Conservation (phyloP, 1,140 invertebrate genomes). For the roundworm (Caenorhabditis elegans) region DNA sequence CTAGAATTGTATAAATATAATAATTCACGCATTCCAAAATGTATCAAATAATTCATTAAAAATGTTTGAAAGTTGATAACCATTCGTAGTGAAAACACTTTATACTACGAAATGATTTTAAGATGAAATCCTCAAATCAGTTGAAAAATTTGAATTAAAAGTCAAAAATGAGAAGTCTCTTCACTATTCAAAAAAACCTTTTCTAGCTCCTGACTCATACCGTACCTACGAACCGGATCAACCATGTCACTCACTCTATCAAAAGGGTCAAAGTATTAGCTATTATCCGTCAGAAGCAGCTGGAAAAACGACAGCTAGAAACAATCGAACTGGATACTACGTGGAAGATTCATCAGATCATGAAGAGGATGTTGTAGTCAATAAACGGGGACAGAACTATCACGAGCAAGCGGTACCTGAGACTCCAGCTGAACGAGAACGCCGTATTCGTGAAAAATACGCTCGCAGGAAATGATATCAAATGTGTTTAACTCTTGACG, state of each 20-base stretch:
- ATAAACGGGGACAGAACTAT: neutral
- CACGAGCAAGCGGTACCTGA: neutral
- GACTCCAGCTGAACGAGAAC: neutral
- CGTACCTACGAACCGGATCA: neutral
- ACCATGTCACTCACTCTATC: neutral
- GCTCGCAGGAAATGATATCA: neutral
- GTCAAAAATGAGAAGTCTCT: no score
- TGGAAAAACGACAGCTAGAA: neutral
- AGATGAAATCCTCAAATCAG: no score
- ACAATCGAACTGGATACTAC: neutral
- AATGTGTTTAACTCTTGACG: no score
- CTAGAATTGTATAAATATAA: no score
- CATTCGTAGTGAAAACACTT: no score
- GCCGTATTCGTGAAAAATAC: conserved; percentile 2
- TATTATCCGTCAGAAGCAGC: conserved; percentile 18
- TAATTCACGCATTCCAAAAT: no score
- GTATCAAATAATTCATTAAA: no score
- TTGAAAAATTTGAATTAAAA: no score
- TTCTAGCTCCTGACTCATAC: neutral
- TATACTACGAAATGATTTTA: no score
- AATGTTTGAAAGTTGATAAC: no score
- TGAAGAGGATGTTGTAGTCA: neutral
- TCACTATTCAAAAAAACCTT: neutral
- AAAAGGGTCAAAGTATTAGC: conserved; percentile 5
- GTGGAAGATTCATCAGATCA: neutral